Evolutionary conservation across 2,797 vertebrate species (phyloP), one percentile per base, ranked within the genome.

Genomic region (Onychomys leucogaster): DNA sequence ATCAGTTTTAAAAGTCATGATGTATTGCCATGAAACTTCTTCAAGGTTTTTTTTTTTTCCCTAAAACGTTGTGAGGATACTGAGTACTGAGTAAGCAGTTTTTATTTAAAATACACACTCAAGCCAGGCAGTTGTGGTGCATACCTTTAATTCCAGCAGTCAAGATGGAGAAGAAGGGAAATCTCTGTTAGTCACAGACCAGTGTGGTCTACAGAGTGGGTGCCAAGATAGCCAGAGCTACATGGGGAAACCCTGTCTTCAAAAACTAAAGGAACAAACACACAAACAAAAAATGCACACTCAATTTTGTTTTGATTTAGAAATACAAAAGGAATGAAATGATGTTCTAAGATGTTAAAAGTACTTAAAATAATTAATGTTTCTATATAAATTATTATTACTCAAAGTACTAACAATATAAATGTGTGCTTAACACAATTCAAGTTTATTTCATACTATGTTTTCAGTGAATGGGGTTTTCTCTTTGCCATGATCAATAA

Each of bases 381-480:
- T 80, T 94, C 12, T 43, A 2, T 55, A 37, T 92, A 85, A 89
- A 91, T 75, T 83, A 77, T 23, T 34, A 80, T 87, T 86, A 46
- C 7, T 52, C 29, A 91, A 94, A 96, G 65, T 86, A 76, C 32
- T 57, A 57, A 46, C 67, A 88, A 71, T 69, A 34, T 75, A 85
- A 90, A 77, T 49, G 8, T 55, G 32, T 75, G 91, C 29, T 49
- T 80, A 65, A 78, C 34, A 3, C 91, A 94, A 89, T 37, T 55
- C 55, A 37, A 91, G 32, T 83, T 92, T 94, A 92, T 94, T 96
- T 97, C 82, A 94, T 6, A 78, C 1, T 73, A 19, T 85, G 1
- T 55, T 16, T 86, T 23, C 32, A 69, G 1, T 57, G 67, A 11
- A 2, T 61, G 13, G 0, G 6, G 52, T 17, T 11, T 46, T 94